A percentile compares a stretch with the other conserved stretches of the same genome.
phyloP scores from a whole-genome alignment of 2,888 invertebrate species.

The Cheilosia grossa region DNA sequence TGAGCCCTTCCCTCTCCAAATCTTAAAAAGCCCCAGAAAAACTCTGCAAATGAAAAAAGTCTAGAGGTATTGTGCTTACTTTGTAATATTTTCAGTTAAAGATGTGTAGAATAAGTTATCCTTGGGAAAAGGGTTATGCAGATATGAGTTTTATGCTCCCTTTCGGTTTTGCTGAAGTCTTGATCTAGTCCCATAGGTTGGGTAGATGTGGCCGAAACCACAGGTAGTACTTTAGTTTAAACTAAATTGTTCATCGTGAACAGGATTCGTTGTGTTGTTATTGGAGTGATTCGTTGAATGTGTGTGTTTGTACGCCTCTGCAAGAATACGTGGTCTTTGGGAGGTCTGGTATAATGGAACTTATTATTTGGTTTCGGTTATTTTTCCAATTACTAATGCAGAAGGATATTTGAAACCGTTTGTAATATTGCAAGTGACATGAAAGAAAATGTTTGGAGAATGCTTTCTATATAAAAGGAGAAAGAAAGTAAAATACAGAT shows the following conservation, averaged over 20 bases:
- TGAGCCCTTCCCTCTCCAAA: neutral
- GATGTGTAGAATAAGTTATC: constrained; percentile 14
- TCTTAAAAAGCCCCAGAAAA: neutral
- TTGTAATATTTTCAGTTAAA: constrained; percentile 24
- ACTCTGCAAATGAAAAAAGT: constrained; percentile 12
- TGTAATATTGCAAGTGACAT: too few species aligned
- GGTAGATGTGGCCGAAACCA: constrained; percentile 3
- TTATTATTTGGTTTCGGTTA: too few species aligned
- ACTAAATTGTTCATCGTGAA: constrained; percentile 24
- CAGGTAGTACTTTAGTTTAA: constrained; percentile 44
- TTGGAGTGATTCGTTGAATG: too few species aligned
- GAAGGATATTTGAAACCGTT: too few species aligned
- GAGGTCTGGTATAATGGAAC: too few species aligned
- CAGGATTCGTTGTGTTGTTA: neutral
- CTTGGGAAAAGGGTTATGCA: constrained; percentile 46
- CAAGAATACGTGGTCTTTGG: too few species aligned
- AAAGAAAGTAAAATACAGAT: too few species aligned
- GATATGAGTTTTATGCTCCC: constrained; percentile 56
- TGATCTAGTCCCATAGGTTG: neutral
- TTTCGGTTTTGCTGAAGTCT: constrained; percentile 30
- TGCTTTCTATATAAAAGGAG: too few species aligned
- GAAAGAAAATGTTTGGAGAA: too few species aligned
- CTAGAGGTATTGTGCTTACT: constrained; percentile 25
- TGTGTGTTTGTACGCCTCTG: too few species aligned
- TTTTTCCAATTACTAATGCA: too few species aligned